Evolutionary conservation across 2,888 invertebrate species (phyloP), one percentile per base, ranked within the genome.

Genomic region (Stenotaenia linearis): DNA sequence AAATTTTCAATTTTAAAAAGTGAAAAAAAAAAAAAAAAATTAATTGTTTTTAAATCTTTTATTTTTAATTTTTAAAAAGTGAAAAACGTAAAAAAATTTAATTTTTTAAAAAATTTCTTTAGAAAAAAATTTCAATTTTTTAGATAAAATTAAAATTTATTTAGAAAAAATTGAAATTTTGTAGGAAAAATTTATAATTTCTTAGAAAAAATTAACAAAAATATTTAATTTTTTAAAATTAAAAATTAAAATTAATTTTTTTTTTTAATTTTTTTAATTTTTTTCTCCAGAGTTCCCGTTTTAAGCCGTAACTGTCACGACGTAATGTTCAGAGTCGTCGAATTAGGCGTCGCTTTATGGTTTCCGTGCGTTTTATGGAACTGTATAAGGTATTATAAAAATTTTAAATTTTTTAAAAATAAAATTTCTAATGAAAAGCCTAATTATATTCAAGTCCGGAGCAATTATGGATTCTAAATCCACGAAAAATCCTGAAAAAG

Each of bases 341-440:
- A 97, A 89, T 93, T 96, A 83, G 96, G 96, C 9, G 95, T 96
- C 80, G 94, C 94, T 83, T 88, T 97, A 84, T 97, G 96, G 96
- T 97, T 96, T 88, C 96, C 96, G 37, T 96, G 96, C 86, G 96
- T 96, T 78, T 89, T 97, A 83, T 97, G 97, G 97, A 97, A 97
- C 88, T 96, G 94, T 83, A 95, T 95, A 91, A 93, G 93, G 86
- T 88, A 83, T 82, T 77, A 69, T 61, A 25, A 61, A 7, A 61
- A 15, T n/a, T 23, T 28, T 75, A 12, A 15, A 77, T 18, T 77
- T 77, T 77, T 30, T 37, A 28, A 18, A 15, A 5, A 76, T 2
- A n/a, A 37, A 32, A 18, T 40, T 21, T 75, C 1, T 28, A 1
- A 32, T 23, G 23, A 18, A 74, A 74, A 18, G 18, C 4, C 18